A percentile compares a stretch with the other conserved stretches of the same genome.
Conservation (phyloP, 2,113 vertebrate species). For the Seriola rivoliana region DNA sequence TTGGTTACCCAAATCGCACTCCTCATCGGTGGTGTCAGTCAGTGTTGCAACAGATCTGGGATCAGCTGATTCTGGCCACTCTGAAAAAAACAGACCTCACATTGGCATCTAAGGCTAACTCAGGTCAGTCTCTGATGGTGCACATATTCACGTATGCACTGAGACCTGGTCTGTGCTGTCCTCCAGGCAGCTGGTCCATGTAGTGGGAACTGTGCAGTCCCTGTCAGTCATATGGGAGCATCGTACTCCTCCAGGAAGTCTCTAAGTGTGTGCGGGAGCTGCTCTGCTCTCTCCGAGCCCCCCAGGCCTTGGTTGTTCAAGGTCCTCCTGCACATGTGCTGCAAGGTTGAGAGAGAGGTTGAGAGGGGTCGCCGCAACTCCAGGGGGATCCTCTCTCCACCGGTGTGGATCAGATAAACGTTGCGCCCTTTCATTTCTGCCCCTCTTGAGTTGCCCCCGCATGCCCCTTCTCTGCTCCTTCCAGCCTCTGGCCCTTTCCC, state of each 20-base stretch:
- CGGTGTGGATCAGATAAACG: conserved; percentile 93
- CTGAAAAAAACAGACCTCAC: conserved; percentile 22
- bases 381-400: conserved; percentile 93
- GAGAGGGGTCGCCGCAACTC: conserved; percentile 91
- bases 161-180: conserved; percentile 44
- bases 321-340: conserved; percentile 96
- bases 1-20: conserved; percentile 51
- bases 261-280: conserved; percentile 92
- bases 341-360: conserved; percentile 92
- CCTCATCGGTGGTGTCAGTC: conserved; percentile 30
- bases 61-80: conserved; percentile 31
- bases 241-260: conserved; percentile 97
- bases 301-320: conserved; percentile 90
- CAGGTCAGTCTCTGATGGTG: conserved; percentile 39
- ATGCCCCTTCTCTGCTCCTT: conserved; percentile 40
- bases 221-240: conserved; percentile 90
- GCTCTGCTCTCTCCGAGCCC: conserved; percentile 86
- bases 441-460: conserved; percentile 44
- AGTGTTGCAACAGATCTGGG: conserved; percentile 28
- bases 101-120: conserved; percentile 48
- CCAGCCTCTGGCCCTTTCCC: conserved; percentile 66
- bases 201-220: conserved; percentile 27
- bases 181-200: conserved; percentile 35
- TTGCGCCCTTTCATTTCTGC: conserved; percentile 75
- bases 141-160: conserved; percentile 4